Percentiles rank a stretch among this genome's conserved stretches.
These are phyloP conservation scores for Macrosteles quadrilineatus DNA, from an alignment of 1,140 invertebrate genomes.

Conservation along the genomic window DNA sequence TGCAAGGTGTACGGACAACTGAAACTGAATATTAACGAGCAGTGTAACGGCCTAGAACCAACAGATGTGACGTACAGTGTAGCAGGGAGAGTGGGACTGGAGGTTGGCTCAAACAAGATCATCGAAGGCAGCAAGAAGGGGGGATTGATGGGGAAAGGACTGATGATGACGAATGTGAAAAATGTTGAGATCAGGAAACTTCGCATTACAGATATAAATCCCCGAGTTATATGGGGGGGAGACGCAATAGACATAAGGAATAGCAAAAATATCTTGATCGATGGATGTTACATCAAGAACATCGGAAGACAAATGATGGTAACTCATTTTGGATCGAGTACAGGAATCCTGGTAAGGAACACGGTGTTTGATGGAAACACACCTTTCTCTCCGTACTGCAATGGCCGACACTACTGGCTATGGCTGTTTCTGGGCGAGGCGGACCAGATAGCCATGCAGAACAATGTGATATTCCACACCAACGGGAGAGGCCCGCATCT, in stretches of 20 bases:
- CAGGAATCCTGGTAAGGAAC: background rate
- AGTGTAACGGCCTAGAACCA: constrained; percentile 8
- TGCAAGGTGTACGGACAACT: background rate
- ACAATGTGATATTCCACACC: constrained; percentile 13
- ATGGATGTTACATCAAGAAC: background rate
- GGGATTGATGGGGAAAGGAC: constrained; percentile 18
- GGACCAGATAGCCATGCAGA: constrained; percentile 7
- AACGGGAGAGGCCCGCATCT: constrained; percentile 12
- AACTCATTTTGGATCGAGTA: background rate
- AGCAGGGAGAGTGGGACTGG: background rate
- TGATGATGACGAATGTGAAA: background rate
- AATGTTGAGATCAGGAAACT: constrained; percentile 1
- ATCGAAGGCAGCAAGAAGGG: background rate
- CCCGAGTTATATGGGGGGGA: constrained; percentile 23
- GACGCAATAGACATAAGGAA: constrained; percentile 7
- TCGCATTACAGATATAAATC: constrained; percentile 13
- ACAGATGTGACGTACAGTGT: background rate
- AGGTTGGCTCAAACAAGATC: constrained; percentile 14
- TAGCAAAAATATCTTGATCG: background rate
- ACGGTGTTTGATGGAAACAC: constrained; percentile 24
- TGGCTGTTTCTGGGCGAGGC: constrained; percentile 12
- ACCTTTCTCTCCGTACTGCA: constrained; percentile 15
- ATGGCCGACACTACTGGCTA: constrained; percentile 24
- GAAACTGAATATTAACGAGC: constrained; percentile 18
- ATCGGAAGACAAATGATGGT: constrained; percentile 19